Conservation (phyloP, 2,888 invertebrate species). For the Apamea anceps region DNA sequence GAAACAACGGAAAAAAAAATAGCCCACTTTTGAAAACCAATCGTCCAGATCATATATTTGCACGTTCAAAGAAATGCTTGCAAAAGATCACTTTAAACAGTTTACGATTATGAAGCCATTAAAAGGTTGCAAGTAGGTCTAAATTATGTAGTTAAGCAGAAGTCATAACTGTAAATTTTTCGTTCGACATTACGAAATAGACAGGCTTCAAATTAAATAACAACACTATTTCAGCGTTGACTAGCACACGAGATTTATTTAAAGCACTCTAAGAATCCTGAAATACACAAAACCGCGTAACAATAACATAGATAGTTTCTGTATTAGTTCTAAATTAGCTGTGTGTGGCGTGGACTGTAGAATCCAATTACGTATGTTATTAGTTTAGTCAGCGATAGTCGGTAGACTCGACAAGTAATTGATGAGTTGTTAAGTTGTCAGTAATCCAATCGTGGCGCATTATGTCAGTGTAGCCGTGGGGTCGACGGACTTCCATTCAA, state of each 20-base stretch:
- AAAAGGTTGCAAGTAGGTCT: slow-evolving; percentile 19
- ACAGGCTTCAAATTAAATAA: slow-evolving; percentile 39
- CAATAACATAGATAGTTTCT: slow-evolving; percentile 54
- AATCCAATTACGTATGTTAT: slow-evolving; percentile 72
- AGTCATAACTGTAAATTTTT: slow-evolving; percentile 39
- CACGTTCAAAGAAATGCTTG: slow-evolving; percentile 45
- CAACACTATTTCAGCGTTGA: slow-evolving; percentile 43
- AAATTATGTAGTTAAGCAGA: slow-evolving; percentile 27
- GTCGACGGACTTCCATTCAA: slow-evolving; percentile 78
- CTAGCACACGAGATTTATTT: slow-evolving; percentile 53
- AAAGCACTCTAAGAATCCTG: slow-evolving; percentile 60
- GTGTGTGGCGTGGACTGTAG: slow-evolving; percentile 63
- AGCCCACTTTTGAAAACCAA: slow-evolving; percentile 55
- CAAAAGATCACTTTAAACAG: slow-evolving; percentile 34
- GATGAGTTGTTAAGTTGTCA: slow-evolving; percentile 79
- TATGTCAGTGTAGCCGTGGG: slow-evolving; percentile 77
- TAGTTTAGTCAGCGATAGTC: slow-evolving; percentile 63
- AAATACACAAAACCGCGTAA: slow-evolving; percentile 52
- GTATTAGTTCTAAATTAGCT: slow-evolving; percentile 65
- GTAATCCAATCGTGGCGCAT: slow-evolving; percentile 78
- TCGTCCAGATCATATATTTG: slow-evolving; percentile 40
- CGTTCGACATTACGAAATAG: slow-evolving; percentile 37
- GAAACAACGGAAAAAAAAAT: slow-evolving; percentile 57
- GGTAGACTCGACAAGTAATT: slow-evolving; percentile 66
- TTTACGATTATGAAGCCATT: slow-evolving; percentile 37